Conservation (phyloP, 35 echinoderm and acorn worm genomes). For the Ophioderma brevispina region DNA sequence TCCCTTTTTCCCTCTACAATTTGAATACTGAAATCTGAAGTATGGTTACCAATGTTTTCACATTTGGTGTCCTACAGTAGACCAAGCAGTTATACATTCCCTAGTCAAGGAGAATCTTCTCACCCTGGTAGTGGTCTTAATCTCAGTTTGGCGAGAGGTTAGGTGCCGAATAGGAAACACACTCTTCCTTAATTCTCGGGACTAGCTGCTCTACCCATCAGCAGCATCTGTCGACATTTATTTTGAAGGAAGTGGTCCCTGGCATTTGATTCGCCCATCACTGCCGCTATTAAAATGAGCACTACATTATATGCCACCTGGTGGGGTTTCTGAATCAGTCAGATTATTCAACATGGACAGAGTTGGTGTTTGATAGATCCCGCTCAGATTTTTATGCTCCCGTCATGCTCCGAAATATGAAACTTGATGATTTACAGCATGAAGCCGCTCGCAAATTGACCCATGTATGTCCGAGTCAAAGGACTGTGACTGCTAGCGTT, state of each 20-base stretch:
- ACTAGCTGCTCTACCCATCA: conserved; percentile 56
- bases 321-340: conserved; percentile 33
- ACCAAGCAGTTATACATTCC: no score
- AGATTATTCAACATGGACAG: conserved; percentile 76
- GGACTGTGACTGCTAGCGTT: conserved; percentile 91
- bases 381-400: conserved; percentile 33
- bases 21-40: no score
- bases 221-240: conserved; percentile 94
- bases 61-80: no score
- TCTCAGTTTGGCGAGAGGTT: conserved; percentile 88
- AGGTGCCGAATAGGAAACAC: conserved; percentile 89
- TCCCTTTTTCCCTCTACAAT: no score
- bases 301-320: conserved; percentile 12
- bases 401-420: conserved; percentile 41
- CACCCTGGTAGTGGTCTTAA: not conserved
- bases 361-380: conserved; percentile 92
- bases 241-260: conserved; percentile 86
- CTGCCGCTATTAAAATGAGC: conserved; percentile 57
- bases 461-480: conserved; percentile 95
- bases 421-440: conserved; percentile 65
- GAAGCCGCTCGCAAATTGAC: conserved; percentile 55
- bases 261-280: conserved; percentile 84
- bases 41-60: no score
- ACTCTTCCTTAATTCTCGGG: conserved; percentile 79
- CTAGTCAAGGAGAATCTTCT: no score